phyloP scores from a whole-genome alignment of 2,113 vertebrate species.

The Cathartes aura region DNA sequence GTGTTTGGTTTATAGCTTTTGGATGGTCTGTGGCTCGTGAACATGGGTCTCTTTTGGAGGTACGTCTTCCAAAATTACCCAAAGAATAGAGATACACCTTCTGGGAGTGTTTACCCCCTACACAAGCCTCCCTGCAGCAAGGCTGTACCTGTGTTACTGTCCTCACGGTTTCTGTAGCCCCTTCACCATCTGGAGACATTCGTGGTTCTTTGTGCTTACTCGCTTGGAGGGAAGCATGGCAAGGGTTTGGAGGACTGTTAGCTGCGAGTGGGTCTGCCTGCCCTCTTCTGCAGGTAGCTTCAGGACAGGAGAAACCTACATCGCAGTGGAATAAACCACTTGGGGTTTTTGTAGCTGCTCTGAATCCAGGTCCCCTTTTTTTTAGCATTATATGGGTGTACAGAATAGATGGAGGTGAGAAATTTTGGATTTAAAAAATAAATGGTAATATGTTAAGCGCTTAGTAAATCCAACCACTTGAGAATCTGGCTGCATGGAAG shows the following conservation, averaged over 20 bases:
- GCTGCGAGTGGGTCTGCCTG: not conserved
- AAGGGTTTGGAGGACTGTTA: not conserved
- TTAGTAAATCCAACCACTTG: not conserved
- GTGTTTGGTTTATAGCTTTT: not conserved
- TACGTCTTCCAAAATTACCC: not conserved
- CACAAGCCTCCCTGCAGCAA: not conserved
- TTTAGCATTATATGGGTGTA: not conserved
- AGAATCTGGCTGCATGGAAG: not conserved
- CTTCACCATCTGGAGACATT: not conserved
- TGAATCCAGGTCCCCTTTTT: not conserved
- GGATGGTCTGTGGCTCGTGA: not conserved
- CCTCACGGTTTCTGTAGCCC: not conserved
- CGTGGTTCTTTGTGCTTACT: not conserved
- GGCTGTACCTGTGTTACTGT: not conserved
- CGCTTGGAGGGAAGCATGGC: not conserved
- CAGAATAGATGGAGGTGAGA: not conserved
- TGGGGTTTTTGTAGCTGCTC: not conserved
- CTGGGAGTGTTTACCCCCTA: not conserved
- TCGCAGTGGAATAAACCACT: rapidly evolving
- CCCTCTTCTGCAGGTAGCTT: not conserved
- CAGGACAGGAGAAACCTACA: not conserved
- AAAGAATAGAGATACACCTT: not conserved
- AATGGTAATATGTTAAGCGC: not conserved
- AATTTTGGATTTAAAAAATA: not conserved
- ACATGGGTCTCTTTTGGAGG: rapidly evolving